These are phyloP conservation scores for Luperina nickerlii DNA, from an alignment of 2,888 invertebrate species.

Conservation along the genomic window DNA sequence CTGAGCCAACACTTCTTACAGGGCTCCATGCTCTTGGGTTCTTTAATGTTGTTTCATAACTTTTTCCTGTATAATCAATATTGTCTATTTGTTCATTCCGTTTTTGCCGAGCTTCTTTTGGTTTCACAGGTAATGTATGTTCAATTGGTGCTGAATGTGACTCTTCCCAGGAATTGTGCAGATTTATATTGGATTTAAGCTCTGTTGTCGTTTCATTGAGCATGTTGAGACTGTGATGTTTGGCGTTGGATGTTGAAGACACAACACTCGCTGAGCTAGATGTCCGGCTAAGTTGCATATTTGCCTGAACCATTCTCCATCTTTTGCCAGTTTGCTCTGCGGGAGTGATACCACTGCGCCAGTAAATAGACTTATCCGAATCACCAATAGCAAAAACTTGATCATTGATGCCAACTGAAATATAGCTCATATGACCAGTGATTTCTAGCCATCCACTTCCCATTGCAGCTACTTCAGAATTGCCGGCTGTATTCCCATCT, in stretches of 20 bases:
- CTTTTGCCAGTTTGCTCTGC: conserved; percentile 96
- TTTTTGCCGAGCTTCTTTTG: conserved; percentile 80
- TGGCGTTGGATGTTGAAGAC: conserved; percentile 91
- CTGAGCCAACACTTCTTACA: conserved; percentile 96
- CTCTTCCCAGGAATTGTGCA: conserved; percentile 92
- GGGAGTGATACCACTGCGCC: conserved; percentile 93
- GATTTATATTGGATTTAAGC: conserved; percentile 87
- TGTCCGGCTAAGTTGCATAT: conserved; percentile 95
- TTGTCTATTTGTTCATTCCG: conserved; percentile 81
- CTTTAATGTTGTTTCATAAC: conserved; percentile 93
- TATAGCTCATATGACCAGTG: conserved; percentile 95
- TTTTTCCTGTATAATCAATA: conserved; percentile 91
- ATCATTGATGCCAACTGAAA: conserved; percentile 96
- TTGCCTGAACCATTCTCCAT: conserved; percentile 95
- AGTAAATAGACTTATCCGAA: conserved; percentile 95
- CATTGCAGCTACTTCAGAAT: conserved; percentile 94
- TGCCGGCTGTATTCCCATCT: conserved; percentile 92
- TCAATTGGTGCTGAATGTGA: conserved; percentile 94
- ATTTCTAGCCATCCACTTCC: conserved; percentile 97
- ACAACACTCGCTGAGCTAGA: conserved; percentile 94
- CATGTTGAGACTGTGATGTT: conserved; percentile 92
- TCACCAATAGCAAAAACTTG: conserved; percentile 97
- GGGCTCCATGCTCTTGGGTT: conserved; percentile 97
- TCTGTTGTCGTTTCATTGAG: conserved; percentile 83
- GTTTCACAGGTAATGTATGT: conserved; percentile 91